Evolutionary conservation across 2,888 invertebrate species (phyloP).

Genomic region (Empis livida): DNA sequence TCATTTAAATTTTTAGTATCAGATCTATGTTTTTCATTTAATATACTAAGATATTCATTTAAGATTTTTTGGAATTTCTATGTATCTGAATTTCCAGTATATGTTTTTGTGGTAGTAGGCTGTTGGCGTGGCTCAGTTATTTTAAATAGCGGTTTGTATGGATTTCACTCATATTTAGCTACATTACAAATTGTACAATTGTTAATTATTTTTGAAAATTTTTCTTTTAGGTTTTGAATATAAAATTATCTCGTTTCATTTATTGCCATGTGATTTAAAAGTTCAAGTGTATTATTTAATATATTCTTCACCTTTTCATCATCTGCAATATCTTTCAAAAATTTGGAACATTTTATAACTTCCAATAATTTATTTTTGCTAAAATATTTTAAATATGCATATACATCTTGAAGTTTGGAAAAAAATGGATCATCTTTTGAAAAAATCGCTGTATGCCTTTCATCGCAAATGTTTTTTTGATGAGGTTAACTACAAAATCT

Average conservation of each 20-base stretch:
- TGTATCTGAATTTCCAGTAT: conserved; percentile 7
- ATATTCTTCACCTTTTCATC: conserved; percentile 3
- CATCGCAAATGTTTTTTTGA: conserved; percentile 3
- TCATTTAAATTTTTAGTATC: conserved; percentile 1
- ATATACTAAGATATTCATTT: conserved; percentile 7
- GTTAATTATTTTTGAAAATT: conserved; percentile 4
- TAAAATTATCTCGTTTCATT: conserved; percentile 6
- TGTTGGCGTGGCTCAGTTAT: conserved; percentile 1
- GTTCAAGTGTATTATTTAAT: conserved; percentile 1
- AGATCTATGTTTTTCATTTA: conserved; percentile 1
- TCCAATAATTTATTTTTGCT: conserved; percentile 6
- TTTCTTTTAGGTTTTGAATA: conserved; percentile 3
- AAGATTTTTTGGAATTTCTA: conserved; percentile 9
- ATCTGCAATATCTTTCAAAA: conserved; percentile 4
- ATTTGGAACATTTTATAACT: conserved; percentile 5
- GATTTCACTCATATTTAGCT: conserved; percentile 3
- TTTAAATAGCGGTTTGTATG: conserved; percentile 2
- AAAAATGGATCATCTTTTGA: conserved; percentile 3
- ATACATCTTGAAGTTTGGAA: conserved; percentile 5
- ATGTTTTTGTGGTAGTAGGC: conserved; percentile 4
- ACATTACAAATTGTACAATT: conserved; percentile 7
- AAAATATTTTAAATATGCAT: conserved; percentile 3
- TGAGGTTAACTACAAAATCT: neutral
- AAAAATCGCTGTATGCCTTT: conserved; percentile 7
- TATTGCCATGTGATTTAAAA: conserved; percentile 5